Evolutionary conservation across 2,797 vertebrate genomes (phyloP).

Genomic region (Alosa sapidissima): DNA sequence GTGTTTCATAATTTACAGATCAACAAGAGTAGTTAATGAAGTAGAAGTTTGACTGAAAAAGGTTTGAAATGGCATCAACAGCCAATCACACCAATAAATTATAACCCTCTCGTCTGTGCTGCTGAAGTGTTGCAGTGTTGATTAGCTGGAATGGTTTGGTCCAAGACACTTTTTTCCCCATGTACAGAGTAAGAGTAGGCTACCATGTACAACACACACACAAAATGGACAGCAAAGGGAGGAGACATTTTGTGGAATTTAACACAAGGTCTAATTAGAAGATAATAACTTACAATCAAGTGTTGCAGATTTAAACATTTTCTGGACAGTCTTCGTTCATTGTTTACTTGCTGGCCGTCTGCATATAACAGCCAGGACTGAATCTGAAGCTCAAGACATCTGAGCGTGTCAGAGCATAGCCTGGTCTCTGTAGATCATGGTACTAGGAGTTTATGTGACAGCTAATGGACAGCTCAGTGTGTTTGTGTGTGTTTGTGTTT

Average conservation of each 20-base stretch:
- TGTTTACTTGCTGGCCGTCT: neutral
- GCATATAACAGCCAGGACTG: too few species aligned
- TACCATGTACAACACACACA: neutral
- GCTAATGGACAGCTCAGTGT: neutral
- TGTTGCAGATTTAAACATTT: neutral
- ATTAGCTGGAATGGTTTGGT: neutral
- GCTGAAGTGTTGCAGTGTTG: neutral
- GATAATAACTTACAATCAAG: neutral
- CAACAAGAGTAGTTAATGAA: neutral
- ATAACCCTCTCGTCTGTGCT: neutral
- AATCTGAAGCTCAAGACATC: neutral
- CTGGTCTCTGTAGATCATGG: neutral
- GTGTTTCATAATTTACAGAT: neutral
- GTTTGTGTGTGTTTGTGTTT: neutral
- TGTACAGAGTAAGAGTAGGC: too few species aligned
- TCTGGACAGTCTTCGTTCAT: neutral
- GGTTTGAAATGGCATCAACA: too few species aligned
- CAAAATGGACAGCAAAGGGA: neutral
- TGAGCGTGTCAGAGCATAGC: neutral
- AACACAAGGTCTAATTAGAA: neutral
- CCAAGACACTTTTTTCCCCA: neutral
- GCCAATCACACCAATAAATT: neutral
- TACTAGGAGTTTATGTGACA: neutral
- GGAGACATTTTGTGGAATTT: neutral
- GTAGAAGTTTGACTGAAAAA: neutral